Evolutionary conservation across 2,113 vertebrate genomes (phyloP), one percentile per base, ranked within the genome.

Genomic region (Leptobrachium leishanense): DNA sequence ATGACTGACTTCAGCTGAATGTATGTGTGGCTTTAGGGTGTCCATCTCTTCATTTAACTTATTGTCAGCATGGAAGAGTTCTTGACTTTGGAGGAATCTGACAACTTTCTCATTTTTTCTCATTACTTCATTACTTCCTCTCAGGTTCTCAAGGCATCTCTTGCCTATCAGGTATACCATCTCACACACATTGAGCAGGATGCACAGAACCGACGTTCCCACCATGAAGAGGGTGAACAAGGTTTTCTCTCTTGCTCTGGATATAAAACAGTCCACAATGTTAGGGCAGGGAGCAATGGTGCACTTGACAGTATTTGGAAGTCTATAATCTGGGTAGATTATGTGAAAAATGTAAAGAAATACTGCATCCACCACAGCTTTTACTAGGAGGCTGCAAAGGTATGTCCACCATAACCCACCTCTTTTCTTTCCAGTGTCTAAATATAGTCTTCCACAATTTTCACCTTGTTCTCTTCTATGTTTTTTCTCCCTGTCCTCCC

Each of bases 211-310:
- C 0, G 95, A 92, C 0, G 94, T 94, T 11, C 91, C 90, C 0
- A 96, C 94, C 95, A 96, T 96, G 83, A 96, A 95, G 84, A 94
- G 94, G 72, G 93, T 95, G 88, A 96, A 96, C 71, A 96, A 82
- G 82, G 91, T 96, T 87, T 96, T 96, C 84, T 96, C 95, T 0
- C 94, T 96, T 77, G 95, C 95, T 3, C 93, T 90, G 41, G 94
- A 90, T 11, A 95, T 92, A 88, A 91, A 96, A 74, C 95, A 97
- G 89, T 96, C 92, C 81, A 96, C 95, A 0, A 82, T 43, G 73
- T 95, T 94, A 79, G 95, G 95, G 80, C 95, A 95, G 0, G 95
- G 95, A 0, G 0, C 0, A 80, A 89, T 79, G 0, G 89, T 78
- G 73, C 95, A 96, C 84, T 94, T 94, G 77, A 96, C 93, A 57